Conservation (phyloP, 2,797 vertebrate genomes). For the Artibeus jamaicensis region DNA sequence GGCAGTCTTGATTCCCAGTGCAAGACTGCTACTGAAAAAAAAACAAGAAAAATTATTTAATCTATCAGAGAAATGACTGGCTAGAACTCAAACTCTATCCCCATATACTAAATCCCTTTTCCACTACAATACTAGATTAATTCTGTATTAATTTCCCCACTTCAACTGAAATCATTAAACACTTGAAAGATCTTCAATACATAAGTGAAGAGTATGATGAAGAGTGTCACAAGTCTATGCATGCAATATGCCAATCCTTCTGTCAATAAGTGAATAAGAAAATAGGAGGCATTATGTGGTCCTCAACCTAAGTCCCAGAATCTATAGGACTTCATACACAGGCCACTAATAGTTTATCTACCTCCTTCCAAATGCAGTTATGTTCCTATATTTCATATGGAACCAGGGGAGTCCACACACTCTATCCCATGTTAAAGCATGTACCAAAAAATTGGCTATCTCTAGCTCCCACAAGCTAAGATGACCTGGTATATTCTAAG, state of each 20-base stretch:
- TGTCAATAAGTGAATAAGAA: constrained; percentile 20
- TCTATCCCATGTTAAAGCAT: background rate
- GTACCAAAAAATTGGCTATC: background rate
- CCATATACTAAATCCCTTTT: constrained; percentile 28
- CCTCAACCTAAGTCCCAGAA: background rate
- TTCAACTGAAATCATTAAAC: constrained; percentile 35
- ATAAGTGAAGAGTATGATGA: background rate
- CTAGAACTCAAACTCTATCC: constrained; percentile 31
- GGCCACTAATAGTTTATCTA: background rate
- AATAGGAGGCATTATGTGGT: background rate
- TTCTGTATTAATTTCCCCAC: constrained; percentile 20
- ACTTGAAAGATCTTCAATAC: constrained; percentile 37
- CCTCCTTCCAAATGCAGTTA: constrained; percentile 29
- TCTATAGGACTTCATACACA: background rate
- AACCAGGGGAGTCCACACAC: background rate
- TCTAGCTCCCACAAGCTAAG: background rate
- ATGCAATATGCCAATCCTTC: background rate
- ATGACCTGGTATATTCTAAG: background rate
- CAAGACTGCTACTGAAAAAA: background rate
- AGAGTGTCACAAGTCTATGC: background rate
- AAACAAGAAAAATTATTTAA: constrained; percentile 22
- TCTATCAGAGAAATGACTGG: constrained; percentile 14
- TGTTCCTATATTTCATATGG: background rate
- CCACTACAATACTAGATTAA: background rate
- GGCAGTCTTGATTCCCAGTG: constrained; percentile 10